Conservation (phyloP, 2,113 vertebrate species). For the Cryptotis parvus region DNA sequence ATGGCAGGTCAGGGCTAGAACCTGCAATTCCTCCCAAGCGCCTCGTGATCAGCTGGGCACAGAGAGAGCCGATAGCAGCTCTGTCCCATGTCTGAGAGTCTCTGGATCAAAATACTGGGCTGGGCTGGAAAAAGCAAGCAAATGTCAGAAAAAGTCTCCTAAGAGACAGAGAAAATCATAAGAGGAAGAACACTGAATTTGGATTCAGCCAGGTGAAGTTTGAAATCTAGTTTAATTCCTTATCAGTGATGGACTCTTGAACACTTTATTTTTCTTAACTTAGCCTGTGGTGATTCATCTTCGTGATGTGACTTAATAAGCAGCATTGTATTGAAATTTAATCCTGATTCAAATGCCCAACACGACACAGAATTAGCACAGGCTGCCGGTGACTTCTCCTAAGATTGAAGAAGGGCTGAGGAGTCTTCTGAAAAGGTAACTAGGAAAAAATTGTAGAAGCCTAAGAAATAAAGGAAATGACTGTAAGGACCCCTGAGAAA, state of each 20-base stretch:
- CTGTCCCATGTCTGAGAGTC: no score
- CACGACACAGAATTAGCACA: not conserved
- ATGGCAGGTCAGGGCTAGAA: no score
- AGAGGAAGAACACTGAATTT: not conserved
- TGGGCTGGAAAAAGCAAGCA: not conserved
- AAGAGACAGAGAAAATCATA: not conserved
- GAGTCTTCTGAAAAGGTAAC: not conserved
- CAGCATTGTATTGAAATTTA: no score
- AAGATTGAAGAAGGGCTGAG: not conserved
- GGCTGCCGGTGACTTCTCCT: not conserved
- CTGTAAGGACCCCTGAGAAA: not conserved
- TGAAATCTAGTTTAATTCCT: not conserved
- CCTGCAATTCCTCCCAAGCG: no score
- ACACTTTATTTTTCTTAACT: not conserved
- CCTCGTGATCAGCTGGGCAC: no score
- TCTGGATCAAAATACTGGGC: no score
- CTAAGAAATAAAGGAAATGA: not conserved
- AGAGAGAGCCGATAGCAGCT: no score
- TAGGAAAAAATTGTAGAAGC: not conserved
- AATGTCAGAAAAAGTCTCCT: not conserved
- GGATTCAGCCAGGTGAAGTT: not conserved
- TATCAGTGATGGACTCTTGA: not conserved
- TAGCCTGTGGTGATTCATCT: not conserved
- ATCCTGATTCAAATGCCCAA: constrained; percentile 29
- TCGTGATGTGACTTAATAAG: not conserved